Percentiles rank a stretch among this genome's conserved stretches.
These are phyloP conservation scores for Paradisaea rubra DNA, from an alignment of 2,113 vertebrate species.

Conservation along the genomic window DNA sequence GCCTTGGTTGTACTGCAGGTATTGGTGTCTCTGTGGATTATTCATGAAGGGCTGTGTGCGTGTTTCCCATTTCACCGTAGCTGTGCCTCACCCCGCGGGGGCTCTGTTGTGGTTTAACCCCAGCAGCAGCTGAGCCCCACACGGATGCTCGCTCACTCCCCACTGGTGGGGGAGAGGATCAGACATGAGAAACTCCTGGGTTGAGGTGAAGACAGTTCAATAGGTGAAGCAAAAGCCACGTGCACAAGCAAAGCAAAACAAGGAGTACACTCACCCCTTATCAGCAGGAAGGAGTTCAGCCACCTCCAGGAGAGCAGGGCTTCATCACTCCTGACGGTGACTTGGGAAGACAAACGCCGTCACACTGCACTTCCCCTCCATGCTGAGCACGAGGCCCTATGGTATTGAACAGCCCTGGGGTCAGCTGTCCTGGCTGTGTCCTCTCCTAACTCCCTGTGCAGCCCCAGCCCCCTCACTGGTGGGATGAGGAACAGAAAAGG, in stretches of 20 bases:
- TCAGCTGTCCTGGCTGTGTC: neutral
- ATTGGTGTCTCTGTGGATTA: neutral
- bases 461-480: neutral
- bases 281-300: neutral
- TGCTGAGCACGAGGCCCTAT: rapidly evolving
- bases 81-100: neutral
- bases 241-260: neutral
- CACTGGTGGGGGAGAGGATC: neutral
- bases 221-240: neutral
- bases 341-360: neutral
- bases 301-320: neutral
- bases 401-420: neutral
- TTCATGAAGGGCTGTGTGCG: neutral
- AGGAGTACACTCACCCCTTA: neutral
- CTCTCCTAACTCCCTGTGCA: neutral
- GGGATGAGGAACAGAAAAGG: neutral
- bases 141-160: neutral
- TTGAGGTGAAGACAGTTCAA: neutral
- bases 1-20: rapidly evolving
- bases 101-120: neutral
- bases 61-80: neutral
- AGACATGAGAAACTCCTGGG: neutral
- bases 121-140: neutral
- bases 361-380: neutral
- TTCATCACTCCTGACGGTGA: rapidly evolving